Conservation (phyloP, 2,888 invertebrate species). For the Ischnus inquisitorius region DNA sequence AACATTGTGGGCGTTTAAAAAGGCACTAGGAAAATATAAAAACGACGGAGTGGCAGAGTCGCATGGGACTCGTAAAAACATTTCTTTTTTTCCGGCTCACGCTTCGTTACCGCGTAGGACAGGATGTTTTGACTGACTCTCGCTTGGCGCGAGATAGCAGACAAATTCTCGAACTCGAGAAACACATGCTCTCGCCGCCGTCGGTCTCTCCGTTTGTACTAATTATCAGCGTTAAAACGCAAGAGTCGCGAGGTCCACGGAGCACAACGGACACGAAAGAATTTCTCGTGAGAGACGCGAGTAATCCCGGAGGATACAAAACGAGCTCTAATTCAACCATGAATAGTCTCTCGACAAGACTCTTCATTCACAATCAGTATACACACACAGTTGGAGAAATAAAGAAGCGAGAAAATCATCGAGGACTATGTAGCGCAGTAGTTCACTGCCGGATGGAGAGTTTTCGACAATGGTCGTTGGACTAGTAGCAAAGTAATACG, state of each 20-base stretch:
- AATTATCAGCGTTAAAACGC: conserved; percentile 13
- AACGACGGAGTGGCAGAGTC: neutral
- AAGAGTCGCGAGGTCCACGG: neutral
- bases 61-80: neutral
- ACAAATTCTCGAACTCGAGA: neutral
- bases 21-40: too few species aligned
- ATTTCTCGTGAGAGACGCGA: neutral
- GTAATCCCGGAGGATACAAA: conserved; percentile 2
- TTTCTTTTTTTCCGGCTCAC: neutral
- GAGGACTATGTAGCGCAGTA: conserved; percentile 19
- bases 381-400: conserved; percentile 7
- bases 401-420: conserved; percentile 34
- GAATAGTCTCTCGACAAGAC: conserved; percentile 57
- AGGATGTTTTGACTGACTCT: conserved; percentile 79
- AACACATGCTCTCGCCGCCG: neutral
- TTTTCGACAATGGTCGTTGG: conserved; percentile 60
- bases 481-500: conserved; percentile 49
- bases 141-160: conserved; percentile 17
- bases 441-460: conserved; percentile 42
- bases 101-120: conserved; percentile 47
- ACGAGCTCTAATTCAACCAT: conserved; percentile 52
- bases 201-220: conserved; percentile 5
- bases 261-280: neutral
- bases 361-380: conserved; percentile 57
- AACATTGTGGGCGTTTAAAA: too few species aligned